Conservation (phyloP, 2,113 vertebrate species). For the Lota lota region DNA sequence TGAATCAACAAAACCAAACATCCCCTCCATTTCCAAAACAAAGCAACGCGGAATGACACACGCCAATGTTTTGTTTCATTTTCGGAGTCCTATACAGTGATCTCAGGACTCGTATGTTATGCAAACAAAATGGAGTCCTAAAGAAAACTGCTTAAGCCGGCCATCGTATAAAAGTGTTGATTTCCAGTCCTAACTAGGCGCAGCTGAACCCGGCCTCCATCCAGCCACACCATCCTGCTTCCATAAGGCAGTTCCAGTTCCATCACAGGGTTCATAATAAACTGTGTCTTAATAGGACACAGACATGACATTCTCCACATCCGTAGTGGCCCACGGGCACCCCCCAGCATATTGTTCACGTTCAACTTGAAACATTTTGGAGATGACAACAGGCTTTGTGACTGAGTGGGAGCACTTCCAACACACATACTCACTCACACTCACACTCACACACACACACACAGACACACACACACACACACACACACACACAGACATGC, state of each 20-base stretch:
- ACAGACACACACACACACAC: too few relatives aligned
- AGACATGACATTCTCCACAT: constrained; percentile 45
- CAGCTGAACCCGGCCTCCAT: constrained; percentile 48
- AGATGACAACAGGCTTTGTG: constrained; percentile 45
- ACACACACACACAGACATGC: not conserved
- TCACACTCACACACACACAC: too few relatives aligned
- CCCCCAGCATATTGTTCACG: constrained; percentile 57
- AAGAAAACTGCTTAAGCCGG: constrained; percentile 17
- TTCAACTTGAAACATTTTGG: constrained; percentile 49
- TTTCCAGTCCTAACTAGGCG: constrained; percentile 45
- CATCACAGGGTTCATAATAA: constrained; percentile 53
- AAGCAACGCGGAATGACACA: too few relatives aligned
- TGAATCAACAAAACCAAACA: too few relatives aligned
- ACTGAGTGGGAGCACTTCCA: constrained; percentile 6
- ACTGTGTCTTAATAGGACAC: constrained; percentile 60
- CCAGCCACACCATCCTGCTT: constrained; percentile 26
- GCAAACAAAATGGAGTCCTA: constrained; percentile 40
- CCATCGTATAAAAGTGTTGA: constrained; percentile 28
- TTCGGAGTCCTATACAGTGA: too few relatives aligned
- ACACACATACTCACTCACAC: not conserved
- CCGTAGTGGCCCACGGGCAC: constrained; percentile 29
- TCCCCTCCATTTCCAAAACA: too few relatives aligned
- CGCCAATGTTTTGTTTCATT: too few relatives aligned
- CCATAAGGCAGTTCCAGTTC: constrained; percentile 50
- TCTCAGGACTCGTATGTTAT: constrained; percentile 23